phyloP scores from a whole-genome alignment of 1,140 invertebrate genomes.

The Battus philenor region DNA sequence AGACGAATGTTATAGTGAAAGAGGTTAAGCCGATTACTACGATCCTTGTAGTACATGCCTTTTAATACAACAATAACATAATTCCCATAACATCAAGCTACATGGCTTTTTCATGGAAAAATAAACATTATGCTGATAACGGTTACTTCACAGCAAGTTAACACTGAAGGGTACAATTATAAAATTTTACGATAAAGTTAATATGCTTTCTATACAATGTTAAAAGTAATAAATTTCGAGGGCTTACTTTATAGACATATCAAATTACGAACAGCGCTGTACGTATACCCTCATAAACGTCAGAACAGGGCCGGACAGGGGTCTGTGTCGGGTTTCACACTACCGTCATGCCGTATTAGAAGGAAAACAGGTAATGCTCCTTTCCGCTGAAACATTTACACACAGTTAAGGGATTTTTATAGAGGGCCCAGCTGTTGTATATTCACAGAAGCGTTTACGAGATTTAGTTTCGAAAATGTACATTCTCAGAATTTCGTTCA shows the following conservation, averaged over 20 bases:
- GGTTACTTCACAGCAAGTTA: too few relatives aligned
- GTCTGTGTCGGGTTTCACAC: slow-evolving; percentile 43
- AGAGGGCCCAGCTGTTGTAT: slow-evolving; percentile 10
- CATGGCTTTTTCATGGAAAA: too few relatives aligned
- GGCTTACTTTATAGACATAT: slow-evolving; percentile 39
- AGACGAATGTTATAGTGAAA: too few relatives aligned
- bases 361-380: slow-evolving; percentile 17
- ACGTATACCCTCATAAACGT: slow-evolving; percentile 59
- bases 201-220: slow-evolving; percentile 6
- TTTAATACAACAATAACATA: too few relatives aligned
- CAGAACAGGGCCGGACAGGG: slow-evolving; percentile 43
- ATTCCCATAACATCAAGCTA: too few relatives aligned
- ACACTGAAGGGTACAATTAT: too few relatives aligned
- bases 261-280: slow-evolving; percentile 40
- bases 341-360: slow-evolving; percentile 32
- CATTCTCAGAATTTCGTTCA: not conserved
- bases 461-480: slow-evolving; percentile 5
- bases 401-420: slow-evolving; percentile 17
- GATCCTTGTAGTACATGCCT: too few relatives aligned
- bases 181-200: not conserved
- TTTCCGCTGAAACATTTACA: slow-evolving; percentile 17
- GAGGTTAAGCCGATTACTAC: too few relatives aligned
- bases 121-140: too few relatives aligned
- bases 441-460: slow-evolving; percentile 1
- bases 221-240: slow-evolving; percentile 25